Evolutionary conservation across 2,113 vertebrate genomes (phyloP), one percentile per base, ranked within the genome.

Genomic region (Trematocara variabile): DNA sequence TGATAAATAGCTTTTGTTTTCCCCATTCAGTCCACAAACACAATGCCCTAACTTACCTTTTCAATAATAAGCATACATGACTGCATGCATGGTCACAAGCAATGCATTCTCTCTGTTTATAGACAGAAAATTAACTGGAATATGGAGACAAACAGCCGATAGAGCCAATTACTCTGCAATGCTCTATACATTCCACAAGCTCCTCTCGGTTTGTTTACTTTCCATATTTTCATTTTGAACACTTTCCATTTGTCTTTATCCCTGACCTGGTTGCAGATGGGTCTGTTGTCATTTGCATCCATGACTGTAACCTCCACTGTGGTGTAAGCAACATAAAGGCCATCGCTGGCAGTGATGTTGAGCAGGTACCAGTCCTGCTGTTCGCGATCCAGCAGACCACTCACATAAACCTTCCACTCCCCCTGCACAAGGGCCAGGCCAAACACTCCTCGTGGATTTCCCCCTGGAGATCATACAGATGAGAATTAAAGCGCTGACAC

Each of bases 361-460:
- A 99, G 97, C 55, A 97, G 96, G 90, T 99, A 99, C 94, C 96
- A 80, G 77, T 98, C 98, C 94, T 99, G 98, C 56, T 97, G 97
- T 93, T 99, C 99, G 4, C 98, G 97, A 89, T 99, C 98, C 87
- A 99, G 95, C 25, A 97, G 96, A 22, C 96, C 97, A 85, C 98
- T 98, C 82, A 99, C 97, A 20, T 98, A 99, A 70, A 99, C 97
- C 80, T 98, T 99, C 98, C 98, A 99, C 85, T 98, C 97, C 20
- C 95, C 98, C 93, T 99, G 98, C 82, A 98, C 97, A 52, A 97
- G 95, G 58, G 97, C 97, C 90, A 99, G 94, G 16, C 97, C 97
- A 2, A 99, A 99, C 77, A 97, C 97, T 30, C 98, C 98, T 82
- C 96, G 95, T 79, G 97, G 96, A 89, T 99, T 98, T 80, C 99